Percentiles rank a stretch among this genome's conserved stretches.
Conservation (phyloP, 1,140 invertebrate species). For the Drosophila albomicans region DNA sequence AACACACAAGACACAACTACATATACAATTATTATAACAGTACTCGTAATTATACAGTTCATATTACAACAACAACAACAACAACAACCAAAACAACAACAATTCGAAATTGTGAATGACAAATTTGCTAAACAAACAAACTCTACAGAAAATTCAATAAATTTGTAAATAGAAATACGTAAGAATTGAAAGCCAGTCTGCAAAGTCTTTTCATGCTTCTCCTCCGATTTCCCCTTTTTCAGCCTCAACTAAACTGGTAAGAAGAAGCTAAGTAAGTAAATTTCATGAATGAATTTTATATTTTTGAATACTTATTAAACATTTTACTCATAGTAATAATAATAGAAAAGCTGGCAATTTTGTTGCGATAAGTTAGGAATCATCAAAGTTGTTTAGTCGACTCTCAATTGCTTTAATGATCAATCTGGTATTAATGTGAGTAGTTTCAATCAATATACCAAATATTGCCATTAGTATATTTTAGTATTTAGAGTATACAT, state of each 20-base stretch:
- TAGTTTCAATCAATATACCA: too few species aligned
- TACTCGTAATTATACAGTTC: constrained; percentile 37
- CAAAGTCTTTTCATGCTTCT: constrained; percentile 15
- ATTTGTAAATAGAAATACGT: constrained; percentile 75
- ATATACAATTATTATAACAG: constrained; percentile 22
- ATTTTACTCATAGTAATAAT: too few species aligned
- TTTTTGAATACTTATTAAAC: too few species aligned
- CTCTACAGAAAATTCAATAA: constrained; percentile 36
- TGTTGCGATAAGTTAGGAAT: too few species aligned
- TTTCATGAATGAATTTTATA: too few species aligned
- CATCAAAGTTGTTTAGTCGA: too few species aligned
- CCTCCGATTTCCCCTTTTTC: background rate
- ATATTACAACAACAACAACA: constrained; percentile 29
- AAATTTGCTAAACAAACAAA: constrained; percentile 15
- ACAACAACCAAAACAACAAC: background rate
- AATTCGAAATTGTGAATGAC: constrained; percentile 24
- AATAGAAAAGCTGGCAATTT: too few species aligned
- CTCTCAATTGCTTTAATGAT: too few species aligned
- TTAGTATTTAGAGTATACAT: too few species aligned
- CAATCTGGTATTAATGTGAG: too few species aligned
- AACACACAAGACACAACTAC: constrained; percentile 23
- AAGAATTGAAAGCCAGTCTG: constrained; percentile 75
- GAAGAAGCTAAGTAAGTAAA: background rate
- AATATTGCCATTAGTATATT: too few species aligned
- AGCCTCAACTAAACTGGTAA: background rate